Base-by-base conservation (phyloP, 2,797 vertebrate genomes). In the Chromis chromis region DNA sequence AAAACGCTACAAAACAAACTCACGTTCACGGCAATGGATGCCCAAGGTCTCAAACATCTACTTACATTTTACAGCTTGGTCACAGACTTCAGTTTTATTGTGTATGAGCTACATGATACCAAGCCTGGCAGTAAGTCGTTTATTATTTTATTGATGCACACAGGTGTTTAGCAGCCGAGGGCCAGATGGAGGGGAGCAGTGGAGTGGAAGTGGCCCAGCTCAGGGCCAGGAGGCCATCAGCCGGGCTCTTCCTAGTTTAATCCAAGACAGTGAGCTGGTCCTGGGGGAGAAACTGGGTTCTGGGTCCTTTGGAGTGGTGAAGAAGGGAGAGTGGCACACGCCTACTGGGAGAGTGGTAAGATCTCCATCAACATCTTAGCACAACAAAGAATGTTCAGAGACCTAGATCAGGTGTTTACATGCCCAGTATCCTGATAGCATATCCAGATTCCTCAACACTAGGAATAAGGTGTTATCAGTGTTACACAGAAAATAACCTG, bases 241-340 rank as follows among this genome's bases (percentile, higher is more conserved):
- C 1, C 87, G 90, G 4, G 82, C 94, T 39, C 90, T 96, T 6
- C 96, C 96, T 0, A 93, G 91, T 85, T 93, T 98, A 58, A 97
- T 98, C 84, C 95, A 96, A 60, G 96, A 97, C 77, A 88, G 77
- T n/a, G 96, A 97, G 69, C 90, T 97, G 78, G 12, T 82, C 24
- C 88, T 96, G 75, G 92, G 86, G 1, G 96, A 97, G 77, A 94
- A 91, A 57, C 84, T 98, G 68, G 96, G 97, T 19, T 95, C 95
- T 0, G 96, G 96, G 13, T 96, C 96, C 78, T 98, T 97, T 6
- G 96, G 96, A 1, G 94, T 97, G 71, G 96, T 98, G 59, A 94
- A 87, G 73, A 94, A 88, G 53, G 97, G 94, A 4, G 94, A 96
- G 48, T 98, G 96, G 97, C 94, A 93, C 6, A 86, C 94, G 0